Percentiles rank a stretch among this genome's conserved stretches.
Conservation (phyloP, 2,113 vertebrate species). For the Theropithecus gelada region DNA sequence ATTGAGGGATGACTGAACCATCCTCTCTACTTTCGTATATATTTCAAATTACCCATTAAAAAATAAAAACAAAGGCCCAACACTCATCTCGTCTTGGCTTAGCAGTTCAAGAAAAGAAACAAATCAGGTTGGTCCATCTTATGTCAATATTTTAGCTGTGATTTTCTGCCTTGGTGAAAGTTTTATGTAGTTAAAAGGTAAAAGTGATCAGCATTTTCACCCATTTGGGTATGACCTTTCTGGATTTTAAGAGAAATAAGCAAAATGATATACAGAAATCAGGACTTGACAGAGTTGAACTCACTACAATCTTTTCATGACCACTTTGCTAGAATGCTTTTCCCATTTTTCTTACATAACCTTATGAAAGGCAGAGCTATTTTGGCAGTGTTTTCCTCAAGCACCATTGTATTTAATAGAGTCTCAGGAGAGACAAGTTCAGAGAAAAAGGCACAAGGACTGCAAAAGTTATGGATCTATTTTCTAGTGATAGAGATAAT, state of each 20-base stretch:
- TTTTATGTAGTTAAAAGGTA: not conserved
- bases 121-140: not conserved
- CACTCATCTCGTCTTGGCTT: not conserved
- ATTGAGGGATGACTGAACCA: not conserved
- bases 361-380: not conserved
- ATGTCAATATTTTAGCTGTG: not conserved
- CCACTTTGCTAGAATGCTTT: too few relatives aligned
- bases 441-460: not conserved
- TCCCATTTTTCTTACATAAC: not conserved
- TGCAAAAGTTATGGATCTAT: not conserved
- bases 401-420: not conserved
- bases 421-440: not conserved
- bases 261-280: not conserved
- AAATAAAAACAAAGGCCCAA: not conserved
- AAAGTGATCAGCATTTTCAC: not conserved
- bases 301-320: not conserved
- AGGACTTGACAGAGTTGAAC: not conserved
- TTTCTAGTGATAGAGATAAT: not conserved
- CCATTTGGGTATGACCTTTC: not conserved
- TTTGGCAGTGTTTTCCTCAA: not conserved
- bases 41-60: not conserved
- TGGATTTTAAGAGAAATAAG: not conserved
- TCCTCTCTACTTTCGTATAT: not conserved
- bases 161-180: not conserved
- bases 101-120: not conserved